Base-by-base conservation (phyloP, 2,113 vertebrate genomes). In the Cygnus atratus region DNA sequence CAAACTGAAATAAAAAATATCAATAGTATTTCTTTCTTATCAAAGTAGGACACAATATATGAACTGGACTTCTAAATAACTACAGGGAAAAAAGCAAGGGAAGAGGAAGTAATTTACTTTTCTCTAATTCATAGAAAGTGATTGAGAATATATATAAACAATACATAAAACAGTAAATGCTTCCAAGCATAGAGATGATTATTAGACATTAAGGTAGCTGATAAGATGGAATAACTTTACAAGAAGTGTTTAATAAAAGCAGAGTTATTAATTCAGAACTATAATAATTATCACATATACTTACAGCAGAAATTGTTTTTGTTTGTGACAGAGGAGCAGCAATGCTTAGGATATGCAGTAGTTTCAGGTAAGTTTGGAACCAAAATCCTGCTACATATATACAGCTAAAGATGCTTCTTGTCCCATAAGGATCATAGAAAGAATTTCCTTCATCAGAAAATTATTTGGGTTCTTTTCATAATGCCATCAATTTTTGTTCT, bases 21-120 rank as follows among this genome's bases (percentile, higher is more conserved):
- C 97, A 97, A 97, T 98, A 98, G 91, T 96, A 95, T 97, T 97
- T 97, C 97, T 98, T 97, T 98, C 94, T 96, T 97, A 97, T 97
- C 97, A 97, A 98, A 97, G 95, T 94, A 97, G 95, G 93, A 89
- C 94, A 96, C 90, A 96, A 95, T 96, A 86, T 97, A 75, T 95
- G 93, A 94, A 97, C 94, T 97, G 97, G 96, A 96, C 96, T 97
- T 95, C 89, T 94, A 95, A 96, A 94, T 90, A 95, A 92, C 92
- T 93, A 68, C 61, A 55, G 71, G 87, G 63, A 91, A 77, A 89
- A 88, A 93, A 90, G 77, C 82, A 74, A 80, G 46, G 41, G 82
- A 84, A 35, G 13, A 77, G 74, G 87, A 90, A 94, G 90, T 96
- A 80, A 94, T 94, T 72, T 87, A 84, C 52, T 96, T 92, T 73